Percentiles rank a stretch among this genome's conserved stretches.
Evolutionary conservation across 1,140 invertebrate species (phyloP).

Genomic region (Lucilia sericata): DNA sequence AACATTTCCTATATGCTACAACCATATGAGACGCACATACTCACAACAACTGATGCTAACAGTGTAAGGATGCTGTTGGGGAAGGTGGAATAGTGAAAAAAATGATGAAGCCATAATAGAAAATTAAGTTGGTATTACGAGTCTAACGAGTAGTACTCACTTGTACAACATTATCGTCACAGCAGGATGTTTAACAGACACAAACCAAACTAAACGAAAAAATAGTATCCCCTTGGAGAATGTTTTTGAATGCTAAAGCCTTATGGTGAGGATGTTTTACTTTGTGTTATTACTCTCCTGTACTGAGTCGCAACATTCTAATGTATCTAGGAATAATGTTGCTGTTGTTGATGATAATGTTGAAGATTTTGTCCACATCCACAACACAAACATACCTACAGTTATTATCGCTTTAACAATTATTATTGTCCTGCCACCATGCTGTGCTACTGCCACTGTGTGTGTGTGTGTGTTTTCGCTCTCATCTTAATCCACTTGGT

Average conservation of each 20-base stretch:
- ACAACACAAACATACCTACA: not conserved
- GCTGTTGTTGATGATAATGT: not conserved
- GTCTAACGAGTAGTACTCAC: not conserved
- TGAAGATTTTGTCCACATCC: not conserved
- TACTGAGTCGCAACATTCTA: not conserved
- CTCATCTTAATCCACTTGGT: conserved; percentile 12
- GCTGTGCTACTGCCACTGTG: not conserved
- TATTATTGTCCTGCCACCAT: not conserved
- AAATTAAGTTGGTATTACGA: not conserved
- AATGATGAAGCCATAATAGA: not conserved
- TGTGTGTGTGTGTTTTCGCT: not conserved
- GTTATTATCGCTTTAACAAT: not conserved
- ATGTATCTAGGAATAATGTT: not conserved
- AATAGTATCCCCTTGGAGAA: not conserved
- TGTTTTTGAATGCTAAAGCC: too few relatives aligned
- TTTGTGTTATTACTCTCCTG: not conserved
- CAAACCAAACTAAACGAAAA: not conserved
- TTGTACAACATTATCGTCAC: conserved; percentile 10
- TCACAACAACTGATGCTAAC: not conserved
- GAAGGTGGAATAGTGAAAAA: not conserved
- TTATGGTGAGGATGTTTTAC: not conserved
- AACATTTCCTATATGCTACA: not conserved
- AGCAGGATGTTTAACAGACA: conserved; percentile 13
- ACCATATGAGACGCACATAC: not conserved
- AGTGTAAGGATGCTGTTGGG: not conserved